These are phyloP conservation scores for Ptiloglossa arizonensis DNA, from an alignment of 1,140 invertebrate species.

Conservation along the genomic window DNA sequence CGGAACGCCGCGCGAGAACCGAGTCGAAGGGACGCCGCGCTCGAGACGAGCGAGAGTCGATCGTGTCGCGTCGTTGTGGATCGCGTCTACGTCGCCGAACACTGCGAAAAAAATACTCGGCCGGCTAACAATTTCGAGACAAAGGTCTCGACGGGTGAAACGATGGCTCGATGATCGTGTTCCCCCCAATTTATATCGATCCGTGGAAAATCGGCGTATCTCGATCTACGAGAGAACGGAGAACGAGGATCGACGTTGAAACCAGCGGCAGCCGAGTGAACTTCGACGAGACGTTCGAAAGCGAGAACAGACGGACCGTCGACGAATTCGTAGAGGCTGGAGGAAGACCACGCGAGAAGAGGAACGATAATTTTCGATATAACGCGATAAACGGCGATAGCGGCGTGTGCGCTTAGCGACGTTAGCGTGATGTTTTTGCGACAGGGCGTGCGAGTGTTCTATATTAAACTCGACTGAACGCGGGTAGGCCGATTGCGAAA, in stretches of 20 bases:
- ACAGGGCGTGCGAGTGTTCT: constrained; percentile 71
- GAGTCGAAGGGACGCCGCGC: not conserved
- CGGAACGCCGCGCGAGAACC: constrained; percentile 2
- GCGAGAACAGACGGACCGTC: not conserved
- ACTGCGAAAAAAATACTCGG: no score
- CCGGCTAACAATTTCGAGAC: no score
- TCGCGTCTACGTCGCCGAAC: not conserved
- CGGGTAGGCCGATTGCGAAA: constrained; percentile 76
- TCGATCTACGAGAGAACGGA: no score
- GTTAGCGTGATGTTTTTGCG: constrained; percentile 71
- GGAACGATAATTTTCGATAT: constrained; percentile 26
- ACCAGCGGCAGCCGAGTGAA: not conserved
- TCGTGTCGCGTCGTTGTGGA: no score
- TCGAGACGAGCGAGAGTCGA: not conserved
- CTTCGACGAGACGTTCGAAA: not conserved
- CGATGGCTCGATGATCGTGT: no score
- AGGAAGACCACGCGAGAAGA: not conserved
- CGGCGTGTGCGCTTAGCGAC: constrained; percentile 30
- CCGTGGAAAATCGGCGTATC: no score
- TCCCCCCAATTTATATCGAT: no score
- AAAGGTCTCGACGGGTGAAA: no score
- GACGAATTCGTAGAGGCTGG: no score
- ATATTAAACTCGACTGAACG: constrained; percentile 76
- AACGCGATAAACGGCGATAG: constrained; percentile 25
- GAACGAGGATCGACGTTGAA: not conserved